phyloP scores from a whole-genome alignment of 37 sponge, comb jelly and placozoan genomes.

The Crambe crambe region DNA sequence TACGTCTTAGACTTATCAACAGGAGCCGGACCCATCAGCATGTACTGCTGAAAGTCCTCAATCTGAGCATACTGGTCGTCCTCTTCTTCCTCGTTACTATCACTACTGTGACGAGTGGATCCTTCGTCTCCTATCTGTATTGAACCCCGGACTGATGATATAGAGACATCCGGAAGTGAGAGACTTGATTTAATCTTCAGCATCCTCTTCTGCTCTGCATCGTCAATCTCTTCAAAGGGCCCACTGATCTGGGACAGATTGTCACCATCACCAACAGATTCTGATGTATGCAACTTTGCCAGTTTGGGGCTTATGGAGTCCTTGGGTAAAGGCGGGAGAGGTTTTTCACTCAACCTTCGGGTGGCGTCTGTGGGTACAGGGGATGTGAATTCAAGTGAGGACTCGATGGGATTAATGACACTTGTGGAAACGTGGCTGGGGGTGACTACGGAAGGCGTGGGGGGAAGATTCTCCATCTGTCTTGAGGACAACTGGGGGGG shows the following conservation, averaged over 20 bases:
- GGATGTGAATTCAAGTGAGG: constrained; percentile 31
- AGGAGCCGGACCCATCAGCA: constrained; percentile 31
- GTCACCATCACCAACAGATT: constrained; percentile 23
- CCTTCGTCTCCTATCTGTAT: too few relatives aligned
- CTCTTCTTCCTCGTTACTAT: constrained; percentile 5
- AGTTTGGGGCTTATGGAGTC: not conserved
- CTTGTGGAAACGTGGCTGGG: not conserved
- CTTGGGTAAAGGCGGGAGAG: not conserved
- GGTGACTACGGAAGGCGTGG: not conserved
- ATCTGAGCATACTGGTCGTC: constrained; percentile 30
- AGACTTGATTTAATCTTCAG: not conserved
- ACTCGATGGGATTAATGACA: constrained; percentile 22
- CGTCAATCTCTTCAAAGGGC: constrained; percentile 52
- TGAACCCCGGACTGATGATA: not conserved
- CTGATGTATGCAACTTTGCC: not conserved
- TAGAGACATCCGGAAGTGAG: not conserved
- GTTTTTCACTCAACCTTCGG: not conserved
- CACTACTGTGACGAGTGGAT: not conserved
- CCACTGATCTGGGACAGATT: constrained; percentile 45
- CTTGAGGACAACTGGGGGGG: constrained; percentile 22
- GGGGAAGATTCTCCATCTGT: not conserved
- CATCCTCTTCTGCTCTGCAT: not conserved
- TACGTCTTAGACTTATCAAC: not conserved
- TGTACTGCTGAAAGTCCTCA: constrained; percentile 33
- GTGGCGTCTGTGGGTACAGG: not conserved